Percentiles rank a stretch among this genome's conserved stretches.
Conservation (phyloP, 2,113 vertebrate species). For the Dromiciops gliroides region DNA sequence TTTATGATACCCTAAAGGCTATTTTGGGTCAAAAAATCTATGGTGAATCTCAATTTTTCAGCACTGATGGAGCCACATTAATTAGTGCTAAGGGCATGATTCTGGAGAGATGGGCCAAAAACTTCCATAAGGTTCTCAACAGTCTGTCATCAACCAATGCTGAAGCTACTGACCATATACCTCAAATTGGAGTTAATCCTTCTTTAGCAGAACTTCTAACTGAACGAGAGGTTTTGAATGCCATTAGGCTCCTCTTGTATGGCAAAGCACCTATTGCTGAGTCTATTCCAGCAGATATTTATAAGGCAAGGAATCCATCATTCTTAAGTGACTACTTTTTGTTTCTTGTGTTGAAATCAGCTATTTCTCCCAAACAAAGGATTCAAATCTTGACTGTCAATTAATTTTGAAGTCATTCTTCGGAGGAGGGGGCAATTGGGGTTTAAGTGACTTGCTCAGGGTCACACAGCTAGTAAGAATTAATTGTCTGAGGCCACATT, state of each 20-base stretch:
- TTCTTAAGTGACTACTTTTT: not conserved
- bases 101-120: not conserved
- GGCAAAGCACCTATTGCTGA: no score
- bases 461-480: no score
- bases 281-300: no score
- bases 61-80: not conserved
- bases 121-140: not conserved
- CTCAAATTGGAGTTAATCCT: not conserved
- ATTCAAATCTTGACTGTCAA: not conserved
- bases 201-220: not conserved
- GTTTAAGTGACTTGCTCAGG: no score
- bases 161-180: not conserved
- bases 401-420: not conserved
- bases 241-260: no score
- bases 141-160: not conserved
- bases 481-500: no score
- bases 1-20: not conserved
- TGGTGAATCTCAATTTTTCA: not conserved
- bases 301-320: no score
- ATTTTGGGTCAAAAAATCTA: not conserved
- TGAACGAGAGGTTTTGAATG: not conserved
- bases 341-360: not conserved
- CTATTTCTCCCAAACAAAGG: slow-evolving; percentile 27
- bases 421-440: no score
- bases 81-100: not conserved